phyloP scores from a whole-genome alignment of 1,140 invertebrate genomes.

The Brachionus koreanus region DNA sequence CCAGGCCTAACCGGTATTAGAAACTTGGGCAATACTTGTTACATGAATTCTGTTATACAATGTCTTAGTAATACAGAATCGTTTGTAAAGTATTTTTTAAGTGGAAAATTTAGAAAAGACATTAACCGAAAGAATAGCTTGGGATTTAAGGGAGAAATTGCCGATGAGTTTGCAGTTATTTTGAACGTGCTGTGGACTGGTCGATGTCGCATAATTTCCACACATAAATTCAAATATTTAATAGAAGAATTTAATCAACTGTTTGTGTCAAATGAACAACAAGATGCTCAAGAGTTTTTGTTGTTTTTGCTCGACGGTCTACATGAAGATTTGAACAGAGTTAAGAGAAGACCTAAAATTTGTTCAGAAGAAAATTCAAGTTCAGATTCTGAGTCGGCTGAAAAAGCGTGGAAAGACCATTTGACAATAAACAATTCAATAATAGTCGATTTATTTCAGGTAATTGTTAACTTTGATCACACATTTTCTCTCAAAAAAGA shows the following conservation, averaged over 20 bases:
- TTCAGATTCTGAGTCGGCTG: constrained; percentile 52
- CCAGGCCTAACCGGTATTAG: constrained; percentile 26
- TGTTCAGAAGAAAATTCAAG: background rate
- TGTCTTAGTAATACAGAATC: constrained; percentile 23
- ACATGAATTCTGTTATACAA: constrained; percentile 45
- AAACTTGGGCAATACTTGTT: constrained; percentile 45
- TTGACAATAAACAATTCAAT: constrained; percentile 66
- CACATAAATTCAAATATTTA: background rate
- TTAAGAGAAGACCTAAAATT: constrained; percentile 6
- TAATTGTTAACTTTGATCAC: background rate
- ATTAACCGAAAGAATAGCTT: constrained; percentile 37
- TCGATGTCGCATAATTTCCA: background rate
- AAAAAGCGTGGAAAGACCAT: constrained; percentile 65
- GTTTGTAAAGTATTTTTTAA: constrained; percentile 29
- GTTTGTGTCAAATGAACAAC: constrained; percentile 79
- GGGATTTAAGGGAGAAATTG: background rate
- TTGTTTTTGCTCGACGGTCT: constrained; percentile 82
- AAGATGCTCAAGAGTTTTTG: constrained; percentile 91
- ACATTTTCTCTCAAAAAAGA: too few species aligned
- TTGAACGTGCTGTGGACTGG: background rate
- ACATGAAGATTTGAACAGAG: constrained; percentile 74
- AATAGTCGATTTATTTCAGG: constrained; percentile 67
- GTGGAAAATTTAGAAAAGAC: constrained; percentile 13
- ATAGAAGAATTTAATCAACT: constrained; percentile 42
- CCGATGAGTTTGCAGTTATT: constrained; percentile 18